Conservation (phyloP, 1,140 invertebrate genomes). For the Formica selysi region DNA sequence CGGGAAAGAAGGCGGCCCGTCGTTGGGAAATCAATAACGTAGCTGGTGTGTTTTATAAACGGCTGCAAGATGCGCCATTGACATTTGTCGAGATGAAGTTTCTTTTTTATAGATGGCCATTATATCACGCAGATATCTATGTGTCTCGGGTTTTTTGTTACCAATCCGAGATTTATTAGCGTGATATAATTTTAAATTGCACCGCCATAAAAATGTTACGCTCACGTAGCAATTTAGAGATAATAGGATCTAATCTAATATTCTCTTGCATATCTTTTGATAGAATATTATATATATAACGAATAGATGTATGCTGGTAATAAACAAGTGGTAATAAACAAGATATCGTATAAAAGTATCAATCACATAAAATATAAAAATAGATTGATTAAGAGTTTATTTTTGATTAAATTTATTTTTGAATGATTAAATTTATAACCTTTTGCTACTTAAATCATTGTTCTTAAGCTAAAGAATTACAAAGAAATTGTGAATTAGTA, state of each 20-base stretch:
- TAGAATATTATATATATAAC: neutral
- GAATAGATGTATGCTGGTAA: neutral
- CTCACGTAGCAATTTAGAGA: constrained; percentile 13
- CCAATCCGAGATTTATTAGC: constrained; percentile 28
- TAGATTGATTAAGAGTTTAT: too few species aligned
- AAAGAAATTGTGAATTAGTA: neutral
- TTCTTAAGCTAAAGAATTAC: neutral
- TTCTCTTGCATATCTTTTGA: neutral
- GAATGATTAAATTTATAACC: neutral
- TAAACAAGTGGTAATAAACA: neutral
- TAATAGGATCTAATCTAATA: constrained; percentile 14
- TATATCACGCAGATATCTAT: constrained; percentile 24
- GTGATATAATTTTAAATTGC: constrained; percentile 26
- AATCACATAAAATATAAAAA: neutral
- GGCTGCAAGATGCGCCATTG: constrained; percentile 43
- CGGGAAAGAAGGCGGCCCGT: constrained; percentile 45
- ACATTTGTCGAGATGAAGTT: constrained; percentile 21
- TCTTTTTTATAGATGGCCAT: constrained; percentile 19
- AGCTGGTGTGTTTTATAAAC: constrained; percentile 62
- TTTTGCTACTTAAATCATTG: neutral
- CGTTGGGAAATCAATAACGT: constrained; percentile 50
- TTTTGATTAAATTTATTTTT: too few species aligned
- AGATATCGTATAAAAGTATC: too few species aligned
- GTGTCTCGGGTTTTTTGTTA: neutral
- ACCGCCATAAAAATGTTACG: constrained; percentile 4